A percentile compares a stretch with the other conserved stretches of the same genome.
Conservation (phyloP, 37 sponge, comb jelly and placozoan species). For the Cliona cf. orientalis region DNA sequence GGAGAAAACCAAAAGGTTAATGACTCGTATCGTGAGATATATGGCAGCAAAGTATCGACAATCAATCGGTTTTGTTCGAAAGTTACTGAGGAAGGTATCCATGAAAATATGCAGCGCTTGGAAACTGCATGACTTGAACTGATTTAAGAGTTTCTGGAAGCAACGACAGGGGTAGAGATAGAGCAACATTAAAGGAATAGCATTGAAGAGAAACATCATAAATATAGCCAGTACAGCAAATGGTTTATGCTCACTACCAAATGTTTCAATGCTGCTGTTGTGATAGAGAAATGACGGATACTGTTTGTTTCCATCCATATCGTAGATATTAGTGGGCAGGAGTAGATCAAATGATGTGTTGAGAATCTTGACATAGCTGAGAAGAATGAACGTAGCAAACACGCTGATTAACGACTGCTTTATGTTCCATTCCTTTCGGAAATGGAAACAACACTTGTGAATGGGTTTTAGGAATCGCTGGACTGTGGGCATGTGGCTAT, state of each 20-base stretch:
- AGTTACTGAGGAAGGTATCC: conserved; percentile 22
- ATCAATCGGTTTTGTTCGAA: not conserved
- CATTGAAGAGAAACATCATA: not conserved
- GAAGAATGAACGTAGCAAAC: conserved; percentile 35
- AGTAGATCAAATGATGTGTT: conserved; percentile 22
- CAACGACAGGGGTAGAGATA: conserved; percentile 11
- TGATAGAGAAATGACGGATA: not conserved
- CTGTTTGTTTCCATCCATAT: not conserved
- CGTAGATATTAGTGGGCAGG: conserved; percentile 2
- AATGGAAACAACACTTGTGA: not conserved
- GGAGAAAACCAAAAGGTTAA: conserved; percentile 1
- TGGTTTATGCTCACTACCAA: not conserved
- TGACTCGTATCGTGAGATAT: not conserved
- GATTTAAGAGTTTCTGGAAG: conserved; percentile 25
- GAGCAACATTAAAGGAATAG: conserved; percentile 1
- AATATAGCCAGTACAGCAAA: conserved; percentile 22
- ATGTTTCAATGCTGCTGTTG: not conserved
- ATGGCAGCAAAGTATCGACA: conserved; percentile 22
- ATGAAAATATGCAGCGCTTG: conserved; percentile 17
- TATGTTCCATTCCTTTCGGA: conserved; percentile 1
- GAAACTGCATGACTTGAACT: not conserved
- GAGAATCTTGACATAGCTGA: conserved; percentile 22
- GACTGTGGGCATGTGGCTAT: not conserved
- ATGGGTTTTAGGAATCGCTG: not conserved
- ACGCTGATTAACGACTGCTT: conserved; percentile 1